Evolutionary conservation across 1,140 invertebrate genomes (phyloP).

Genomic region (Orchestia grillus): DNA sequence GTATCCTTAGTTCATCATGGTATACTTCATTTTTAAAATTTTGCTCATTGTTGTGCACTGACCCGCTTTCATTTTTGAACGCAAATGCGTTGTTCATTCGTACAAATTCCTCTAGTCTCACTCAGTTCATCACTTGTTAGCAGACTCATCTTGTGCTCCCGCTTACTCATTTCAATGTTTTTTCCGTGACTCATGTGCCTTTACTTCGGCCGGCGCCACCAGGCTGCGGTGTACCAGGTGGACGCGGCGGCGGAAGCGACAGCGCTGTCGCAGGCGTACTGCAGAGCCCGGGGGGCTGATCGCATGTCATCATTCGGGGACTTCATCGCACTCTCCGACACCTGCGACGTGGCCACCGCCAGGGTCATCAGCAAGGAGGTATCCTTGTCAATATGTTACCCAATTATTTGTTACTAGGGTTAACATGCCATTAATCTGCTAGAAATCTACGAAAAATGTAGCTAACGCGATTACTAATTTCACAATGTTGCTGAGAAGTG

Average conservation of each 20-base stretch:
- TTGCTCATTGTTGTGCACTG: too few species aligned
- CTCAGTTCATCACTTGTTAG: too few species aligned
- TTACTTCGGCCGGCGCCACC: slow-evolving; percentile 65
- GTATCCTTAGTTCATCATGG: too few species aligned
- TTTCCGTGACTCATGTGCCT: background rate
- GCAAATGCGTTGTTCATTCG: background rate
- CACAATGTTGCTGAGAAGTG: too few species aligned
- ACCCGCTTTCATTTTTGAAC: background rate
- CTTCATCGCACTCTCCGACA: slow-evolving; percentile 94
- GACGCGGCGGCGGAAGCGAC: slow-evolving; percentile 85
- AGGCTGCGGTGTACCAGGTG: slow-evolving; percentile 94
- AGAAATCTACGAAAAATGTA: too few species aligned
- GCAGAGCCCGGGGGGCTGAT: slow-evolving; percentile 94
- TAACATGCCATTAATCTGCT: too few species aligned
- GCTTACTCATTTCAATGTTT: background rate
- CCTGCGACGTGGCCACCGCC: slow-evolving; percentile 89
- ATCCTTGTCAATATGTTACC: background rate
- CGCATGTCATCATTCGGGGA: slow-evolving; percentile 99
- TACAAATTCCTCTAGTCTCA: too few species aligned
- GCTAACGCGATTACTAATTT: too few species aligned
- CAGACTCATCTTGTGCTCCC: too few species aligned
- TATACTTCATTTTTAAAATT: too few species aligned
- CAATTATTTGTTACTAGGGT: too few species aligned
- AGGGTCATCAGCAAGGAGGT: slow-evolving; percentile 81
- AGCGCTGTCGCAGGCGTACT: slow-evolving; percentile 94